Percentiles rank a stretch among this genome's conserved stretches.
phyloP scores from a whole-genome alignment of 2,113 vertebrate species.

The Pampusana beccarii region DNA sequence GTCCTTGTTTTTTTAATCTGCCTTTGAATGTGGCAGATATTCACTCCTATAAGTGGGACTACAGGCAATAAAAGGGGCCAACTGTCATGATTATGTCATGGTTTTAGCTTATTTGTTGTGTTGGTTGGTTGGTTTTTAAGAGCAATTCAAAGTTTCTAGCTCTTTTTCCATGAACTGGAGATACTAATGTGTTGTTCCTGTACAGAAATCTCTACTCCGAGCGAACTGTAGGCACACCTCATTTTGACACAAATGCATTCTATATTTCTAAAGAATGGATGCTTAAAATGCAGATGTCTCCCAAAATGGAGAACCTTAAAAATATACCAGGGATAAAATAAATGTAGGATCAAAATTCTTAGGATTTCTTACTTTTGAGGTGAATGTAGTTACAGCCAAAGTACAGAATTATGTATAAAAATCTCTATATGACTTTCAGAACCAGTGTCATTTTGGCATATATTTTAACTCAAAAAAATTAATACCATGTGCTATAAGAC shows the following conservation, averaged over 20 bases:
- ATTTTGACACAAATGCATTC: background rate
- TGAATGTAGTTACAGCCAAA: background rate
- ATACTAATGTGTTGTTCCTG: background rate
- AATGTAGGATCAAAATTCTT: background rate
- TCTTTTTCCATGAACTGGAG: background rate
- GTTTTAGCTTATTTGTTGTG: background rate
- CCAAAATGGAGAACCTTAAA: background rate
- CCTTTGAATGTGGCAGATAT: background rate
- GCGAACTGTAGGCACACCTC: background rate
- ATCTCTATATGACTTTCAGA: background rate
- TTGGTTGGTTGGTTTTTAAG: background rate
- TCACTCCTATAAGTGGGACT: background rate
- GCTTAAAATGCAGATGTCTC: background rate
- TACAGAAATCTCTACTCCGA: background rate
- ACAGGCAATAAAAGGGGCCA: background rate
- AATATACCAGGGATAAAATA: background rate
- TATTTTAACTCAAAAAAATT: background rate
- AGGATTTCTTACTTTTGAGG: background rate
- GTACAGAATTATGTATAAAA: background rate
- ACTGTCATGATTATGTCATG: background rate
- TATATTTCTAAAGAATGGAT: background rate
- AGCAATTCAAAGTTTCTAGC: background rate
- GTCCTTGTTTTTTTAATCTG: background rate
- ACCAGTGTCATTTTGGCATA: background rate
- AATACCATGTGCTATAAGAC: background rate